Percentiles rank a stretch among this genome's conserved stretches.
Conservation (phyloP, 1,140 invertebrate species). For the Drosophila repleta region DNA sequence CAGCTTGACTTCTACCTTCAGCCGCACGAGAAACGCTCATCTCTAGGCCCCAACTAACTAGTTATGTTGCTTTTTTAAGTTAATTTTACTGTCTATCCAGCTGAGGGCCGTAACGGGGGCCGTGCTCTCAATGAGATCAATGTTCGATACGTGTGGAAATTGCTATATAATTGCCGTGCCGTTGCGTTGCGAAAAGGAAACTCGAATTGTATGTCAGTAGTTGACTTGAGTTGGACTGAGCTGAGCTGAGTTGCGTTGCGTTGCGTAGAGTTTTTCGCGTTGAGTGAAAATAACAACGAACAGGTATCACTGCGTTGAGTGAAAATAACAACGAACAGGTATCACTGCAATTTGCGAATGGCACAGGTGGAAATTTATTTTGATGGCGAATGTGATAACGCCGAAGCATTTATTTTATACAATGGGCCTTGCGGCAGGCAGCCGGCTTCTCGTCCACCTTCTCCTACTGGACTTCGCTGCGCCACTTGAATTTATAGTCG, state of each 20-base stretch:
- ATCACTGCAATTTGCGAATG: slow-evolving; percentile 80
- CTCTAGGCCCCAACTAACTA: slow-evolving; percentile 46
- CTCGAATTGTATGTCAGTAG: slow-evolving; percentile 42
- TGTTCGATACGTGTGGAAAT: slow-evolving; percentile 79
- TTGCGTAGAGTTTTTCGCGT: slow-evolving; percentile 25
- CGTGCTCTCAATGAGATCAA: slow-evolving; percentile 62
- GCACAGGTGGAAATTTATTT: slow-evolving; percentile 81
- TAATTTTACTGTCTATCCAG: slow-evolving; percentile 53
- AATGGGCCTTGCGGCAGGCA: slow-evolving; percentile 8
- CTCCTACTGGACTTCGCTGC: neutral
- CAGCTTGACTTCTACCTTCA: neutral
- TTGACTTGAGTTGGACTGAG: slow-evolving; percentile 22
- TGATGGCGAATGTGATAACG: slow-evolving; percentile 77
- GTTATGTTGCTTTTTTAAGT: slow-evolving; percentile 44
- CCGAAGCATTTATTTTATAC: slow-evolving; percentile 70
- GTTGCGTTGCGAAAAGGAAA: slow-evolving; percentile 61
- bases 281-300: slow-evolving; percentile 55
- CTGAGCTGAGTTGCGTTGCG: slow-evolving; percentile 38
- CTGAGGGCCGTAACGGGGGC: slow-evolving; percentile 4
- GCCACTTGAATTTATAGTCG: slow-evolving; percentile 47
- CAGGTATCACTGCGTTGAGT: slow-evolving; percentile 69
- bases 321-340: slow-evolving; percentile 52
- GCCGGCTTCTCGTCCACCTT: neutral
- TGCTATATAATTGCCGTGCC: slow-evolving; percentile 69
- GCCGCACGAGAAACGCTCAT: neutral